Evolutionary conservation across 30 jellyfish, hydroid and myxozoan genomes (phyloP), one percentile per base, ranked within the genome.

Genomic region (Aurelia aurita): DNA sequence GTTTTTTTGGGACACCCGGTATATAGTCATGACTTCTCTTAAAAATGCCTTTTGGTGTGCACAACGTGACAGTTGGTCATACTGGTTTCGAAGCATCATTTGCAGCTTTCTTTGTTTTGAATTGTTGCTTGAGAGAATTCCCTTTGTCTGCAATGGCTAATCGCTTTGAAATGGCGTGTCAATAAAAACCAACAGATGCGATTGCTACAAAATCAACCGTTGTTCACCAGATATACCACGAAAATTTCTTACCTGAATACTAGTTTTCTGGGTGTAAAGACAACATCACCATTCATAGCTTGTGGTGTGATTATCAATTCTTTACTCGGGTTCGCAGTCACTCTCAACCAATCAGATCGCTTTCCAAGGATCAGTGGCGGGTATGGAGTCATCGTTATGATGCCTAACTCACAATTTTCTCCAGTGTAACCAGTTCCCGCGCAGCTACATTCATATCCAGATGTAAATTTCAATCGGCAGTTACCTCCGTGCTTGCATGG

Each of bases 401-500:
- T 39, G 11, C 92, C 97, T 19, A 61, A 35, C 4, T 88, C 89
- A 27, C 97, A 88, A 31, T 60, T 20, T 1, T 88, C 92, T 44
- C 97, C 97, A 5, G 19, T 65, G 66, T 51, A 88, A 9, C 92
- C 92, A 20, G 97, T 88, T 3, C 81, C 80, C n/a, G 89, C 12
- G 62, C 97, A 88, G 68, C 73, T 78, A 46, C 97, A 88, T 43
- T 72, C 62, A 54, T 43, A 79, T n/a, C 55, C 80, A 44, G 77
- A 65, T 4, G 39, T 26, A 16, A 85, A 49, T 61, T 75, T 47
- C 34, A 88, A 21, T 25, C 45, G 63, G 46, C 97, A 88, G 20
- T 43, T 53, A 6, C 97, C 97, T 14, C 88, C 87, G 46, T 88
- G 62, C 22, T 73, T 59, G 58, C 97, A 88, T 16, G 97, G 97